Evolutionary conservation across 2,797 vertebrate species (phyloP).

Genomic region (Alcedo atthis): DNA sequence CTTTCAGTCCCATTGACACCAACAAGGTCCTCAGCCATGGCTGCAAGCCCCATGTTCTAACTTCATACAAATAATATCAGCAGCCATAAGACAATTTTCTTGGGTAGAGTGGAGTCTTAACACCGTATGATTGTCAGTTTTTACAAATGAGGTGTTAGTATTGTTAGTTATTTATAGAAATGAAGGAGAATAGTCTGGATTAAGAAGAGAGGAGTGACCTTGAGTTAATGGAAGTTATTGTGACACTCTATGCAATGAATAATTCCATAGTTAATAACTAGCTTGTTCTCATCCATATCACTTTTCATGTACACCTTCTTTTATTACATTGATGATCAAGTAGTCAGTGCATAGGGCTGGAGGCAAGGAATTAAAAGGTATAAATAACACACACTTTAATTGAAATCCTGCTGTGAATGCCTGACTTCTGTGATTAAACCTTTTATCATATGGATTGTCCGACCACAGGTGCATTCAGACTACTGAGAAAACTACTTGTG

Average conservation of each 20-base stretch:
- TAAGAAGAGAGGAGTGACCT: background rate
- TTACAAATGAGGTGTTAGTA: constrained; percentile 4
- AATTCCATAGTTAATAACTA: background rate
- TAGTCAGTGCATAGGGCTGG: background rate
- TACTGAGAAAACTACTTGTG: background rate
- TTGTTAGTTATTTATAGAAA: background rate
- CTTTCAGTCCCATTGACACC: background rate
- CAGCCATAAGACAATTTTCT: background rate
- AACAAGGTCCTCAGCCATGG: background rate
- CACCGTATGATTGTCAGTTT: background rate
- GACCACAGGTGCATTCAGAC: background rate
- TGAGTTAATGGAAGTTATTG: background rate
- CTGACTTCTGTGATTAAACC: constrained; percentile 27
- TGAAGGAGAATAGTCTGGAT: background rate
- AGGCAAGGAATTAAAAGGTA: constrained; percentile 45
- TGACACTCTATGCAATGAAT: background rate
- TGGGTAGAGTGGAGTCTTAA: background rate
- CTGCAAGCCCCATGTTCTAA: background rate
- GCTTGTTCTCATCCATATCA: background rate
- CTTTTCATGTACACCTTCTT: background rate
- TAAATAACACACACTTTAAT: constrained; percentile 47
- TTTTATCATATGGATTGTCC: background rate
- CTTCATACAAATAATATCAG: background rate
- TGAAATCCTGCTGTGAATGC: constrained; percentile 27
- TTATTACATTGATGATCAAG: background rate